A percentile compares a stretch with the other conserved stretches of the same genome.
These are phyloP conservation scores for Tauraco erythrolophus DNA, from an alignment of 2,113 vertebrate genomes.

Conservation along the genomic window DNA sequence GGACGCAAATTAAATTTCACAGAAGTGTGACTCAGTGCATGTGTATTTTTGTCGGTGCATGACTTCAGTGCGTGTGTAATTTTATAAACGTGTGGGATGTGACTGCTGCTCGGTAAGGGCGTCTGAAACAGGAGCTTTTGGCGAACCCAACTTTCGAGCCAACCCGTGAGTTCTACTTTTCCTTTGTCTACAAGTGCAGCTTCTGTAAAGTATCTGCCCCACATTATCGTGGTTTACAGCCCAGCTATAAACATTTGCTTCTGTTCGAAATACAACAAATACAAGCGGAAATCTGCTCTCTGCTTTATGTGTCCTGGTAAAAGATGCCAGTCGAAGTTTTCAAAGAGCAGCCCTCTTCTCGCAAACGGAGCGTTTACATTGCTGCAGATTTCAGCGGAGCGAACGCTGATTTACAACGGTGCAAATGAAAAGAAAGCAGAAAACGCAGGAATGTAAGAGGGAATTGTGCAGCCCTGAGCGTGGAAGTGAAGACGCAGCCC, in stretches of 20 bases:
- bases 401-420: not conserved
- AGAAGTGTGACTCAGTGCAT: not conserved
- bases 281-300: conserved; percentile 27
- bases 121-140: not conserved
- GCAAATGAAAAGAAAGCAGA: conserved; percentile 24
- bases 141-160: not conserved
- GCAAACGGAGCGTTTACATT: not conserved
- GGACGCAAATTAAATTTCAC: not conserved
- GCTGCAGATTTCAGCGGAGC: not conserved
- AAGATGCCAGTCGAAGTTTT: not conserved
- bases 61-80: not conserved
- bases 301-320: not conserved
- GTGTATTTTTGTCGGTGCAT: not conserved
- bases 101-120: not conserved
- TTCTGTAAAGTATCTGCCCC: conserved; percentile 31
- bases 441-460: not conserved
- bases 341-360: not conserved
- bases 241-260: conserved; percentile 50
- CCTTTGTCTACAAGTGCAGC: not conserved
- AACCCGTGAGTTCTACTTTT: not conserved
- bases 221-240: conserved; percentile 44
- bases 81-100: not conserved
- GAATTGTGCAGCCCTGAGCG: not conserved
- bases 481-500: not conserved
- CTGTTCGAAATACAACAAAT: conserved; percentile 64